These are phyloP conservation scores for Phoenicopterus ruber DNA, from an alignment of 2,113 vertebrate genomes.

Conservation along the genomic window DNA sequence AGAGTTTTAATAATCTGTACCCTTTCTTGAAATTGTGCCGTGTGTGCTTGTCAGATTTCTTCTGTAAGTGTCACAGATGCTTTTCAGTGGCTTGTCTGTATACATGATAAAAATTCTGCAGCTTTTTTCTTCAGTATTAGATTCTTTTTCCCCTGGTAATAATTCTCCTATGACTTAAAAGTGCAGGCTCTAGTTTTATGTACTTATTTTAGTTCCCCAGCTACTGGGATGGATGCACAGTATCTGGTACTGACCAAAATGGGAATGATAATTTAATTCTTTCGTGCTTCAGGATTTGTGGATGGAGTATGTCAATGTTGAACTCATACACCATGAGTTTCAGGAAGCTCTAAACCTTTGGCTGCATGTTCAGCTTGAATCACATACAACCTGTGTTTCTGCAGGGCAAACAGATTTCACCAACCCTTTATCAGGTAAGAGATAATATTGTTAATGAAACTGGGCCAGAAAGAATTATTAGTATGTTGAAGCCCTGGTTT, in stretches of 20 bases:
- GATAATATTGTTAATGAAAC: not conserved
- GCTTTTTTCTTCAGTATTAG: not conserved
- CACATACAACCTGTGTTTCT: slow-evolving; percentile 61
- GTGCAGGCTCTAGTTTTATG: not conserved
- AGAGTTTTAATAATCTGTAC: not conserved
- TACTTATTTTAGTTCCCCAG: not conserved
- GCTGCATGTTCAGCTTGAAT: slow-evolving; percentile 83
- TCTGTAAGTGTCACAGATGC: not conserved
- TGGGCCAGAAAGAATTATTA: not conserved
- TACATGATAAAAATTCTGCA: not conserved
- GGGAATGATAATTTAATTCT: not conserved
- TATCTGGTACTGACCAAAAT: not conserved
- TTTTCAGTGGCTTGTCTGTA: not conserved
- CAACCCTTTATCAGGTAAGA: slow-evolving; percentile 80
- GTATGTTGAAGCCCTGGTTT: not conserved
- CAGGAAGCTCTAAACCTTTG: slow-evolving; percentile 83
- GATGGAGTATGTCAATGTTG: slow-evolving; percentile 90
- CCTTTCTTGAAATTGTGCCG: not conserved
- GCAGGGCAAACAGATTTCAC: slow-evolving; percentile 78
- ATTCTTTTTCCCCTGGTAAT: not conserved
- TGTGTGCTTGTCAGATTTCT: not conserved
- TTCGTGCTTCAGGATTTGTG: slow-evolving; percentile 82
- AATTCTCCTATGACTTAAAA: not conserved
- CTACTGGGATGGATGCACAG: not conserved
- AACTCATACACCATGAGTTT: slow-evolving; percentile 85